These are phyloP conservation scores for Macquaria ambigua DNA, from an alignment of 2,113 vertebrate genomes.

Conservation along the genomic window DNA sequence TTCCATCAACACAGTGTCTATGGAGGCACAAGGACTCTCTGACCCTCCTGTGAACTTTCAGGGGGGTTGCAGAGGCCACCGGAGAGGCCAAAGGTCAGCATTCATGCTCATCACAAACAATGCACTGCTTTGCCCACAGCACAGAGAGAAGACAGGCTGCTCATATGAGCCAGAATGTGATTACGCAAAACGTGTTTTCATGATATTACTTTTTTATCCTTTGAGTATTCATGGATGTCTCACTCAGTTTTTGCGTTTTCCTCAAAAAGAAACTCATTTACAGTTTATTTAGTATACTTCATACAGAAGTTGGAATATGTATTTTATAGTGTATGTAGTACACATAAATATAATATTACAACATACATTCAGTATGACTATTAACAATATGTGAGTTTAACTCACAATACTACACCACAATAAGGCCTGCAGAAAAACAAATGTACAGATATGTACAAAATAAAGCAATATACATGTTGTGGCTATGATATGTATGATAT, in stretches of 20 bases:
- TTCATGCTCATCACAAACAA: conserved; percentile 93
- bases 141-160: conserved; percentile 80
- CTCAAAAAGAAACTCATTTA: conserved; percentile 4
- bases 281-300: conserved; percentile 8
- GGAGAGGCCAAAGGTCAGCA: conserved; percentile 90
- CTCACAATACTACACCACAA: not conserved
- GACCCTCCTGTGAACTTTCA: conserved; percentile 95
- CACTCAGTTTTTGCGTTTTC: not conserved
- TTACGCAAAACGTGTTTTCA: conserved; percentile 41
- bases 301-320: not conserved
- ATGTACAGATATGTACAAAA: not conserved
- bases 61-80: conserved; percentile 89
- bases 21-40: conserved; percentile 84
- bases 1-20: conserved; percentile 85
- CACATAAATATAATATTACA: not conserved
- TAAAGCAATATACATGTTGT: not conserved
- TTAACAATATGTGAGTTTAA: not conserved
- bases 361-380: not conserved
- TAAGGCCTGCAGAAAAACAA: conserved; percentile 4
- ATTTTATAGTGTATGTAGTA: not conserved
- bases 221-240: not conserved
- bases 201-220: not conserved
- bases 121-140: conserved; percentile 87
- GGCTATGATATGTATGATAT: not conserved
- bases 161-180: conserved; percentile 71